These are phyloP conservation scores for Reticulitermes speratus DNA, from an alignment of 1,140 invertebrate genomes.

Conservation along the genomic window DNA sequence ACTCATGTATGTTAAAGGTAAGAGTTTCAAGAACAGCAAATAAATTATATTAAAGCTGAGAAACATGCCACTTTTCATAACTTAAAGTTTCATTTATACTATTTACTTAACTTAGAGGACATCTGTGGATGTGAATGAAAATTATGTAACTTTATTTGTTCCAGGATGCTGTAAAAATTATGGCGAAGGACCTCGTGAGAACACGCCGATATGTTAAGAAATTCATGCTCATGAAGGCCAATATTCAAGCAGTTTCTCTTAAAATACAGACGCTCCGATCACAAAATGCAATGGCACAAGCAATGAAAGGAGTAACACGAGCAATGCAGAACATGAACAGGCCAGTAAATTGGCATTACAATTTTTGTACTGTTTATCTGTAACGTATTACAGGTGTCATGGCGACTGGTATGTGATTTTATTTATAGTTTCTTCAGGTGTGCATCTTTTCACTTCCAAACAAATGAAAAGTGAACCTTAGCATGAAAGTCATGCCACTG, in stretches of 20 bases:
- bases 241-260: constrained; percentile 97
- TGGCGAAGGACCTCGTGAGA: constrained; percentile 98
- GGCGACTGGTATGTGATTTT: neutral
- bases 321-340: constrained; percentile 99
- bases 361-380: neutral
- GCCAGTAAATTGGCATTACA: constrained; percentile 46
- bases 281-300: constrained; percentile 98
- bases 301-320: constrained; percentile 98
- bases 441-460: neutral
- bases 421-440: constrained; percentile 20
- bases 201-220: constrained; percentile 96
- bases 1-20: no score
- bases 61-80: no score
- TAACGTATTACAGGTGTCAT: constrained; percentile 12
- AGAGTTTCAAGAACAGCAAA: no score
- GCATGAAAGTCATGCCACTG: no score
- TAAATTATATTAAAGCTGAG: no score
- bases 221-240: constrained; percentile 99
- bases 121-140: neutral
- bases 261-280: constrained; percentile 98
- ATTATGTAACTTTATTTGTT: constrained; percentile 38
- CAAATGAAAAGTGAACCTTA: no score
- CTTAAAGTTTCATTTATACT: no score
- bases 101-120: no score
- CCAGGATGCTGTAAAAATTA: constrained; percentile 98